Conservation (phyloP, 2,888 invertebrate genomes). For the Himalopsyche kuldschensis region DNA sequence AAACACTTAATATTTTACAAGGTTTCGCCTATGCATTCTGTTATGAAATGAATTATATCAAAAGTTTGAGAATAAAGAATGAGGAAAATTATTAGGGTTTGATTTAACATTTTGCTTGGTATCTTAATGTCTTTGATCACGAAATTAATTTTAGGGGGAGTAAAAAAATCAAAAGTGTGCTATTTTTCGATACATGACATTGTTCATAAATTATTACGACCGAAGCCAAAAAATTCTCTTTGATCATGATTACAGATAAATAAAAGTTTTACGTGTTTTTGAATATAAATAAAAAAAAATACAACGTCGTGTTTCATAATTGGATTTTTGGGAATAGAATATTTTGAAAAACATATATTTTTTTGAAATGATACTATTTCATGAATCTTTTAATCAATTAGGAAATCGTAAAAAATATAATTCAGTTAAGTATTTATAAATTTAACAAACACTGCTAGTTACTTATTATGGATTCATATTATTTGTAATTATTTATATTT, state of each 20-base stretch:
- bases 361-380: too few species aligned
- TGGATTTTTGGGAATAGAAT: too few species aligned
- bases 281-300: neutral
- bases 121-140: slow-evolving; percentile 20
- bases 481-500: too few species aligned
- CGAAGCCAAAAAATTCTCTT: neutral
- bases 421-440: too few species aligned
- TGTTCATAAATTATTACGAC: neutral
- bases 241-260: neutral
- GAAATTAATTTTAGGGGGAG: slow-evolving; percentile 22
- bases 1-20: neutral
- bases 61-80: neutral
- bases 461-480: too few species aligned
- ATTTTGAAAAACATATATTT: too few species aligned
- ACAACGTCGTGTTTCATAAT: neutral
- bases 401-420: too few species aligned
- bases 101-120: neutral
- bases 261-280: neutral
- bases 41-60: neutral
- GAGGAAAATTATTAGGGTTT: neutral
- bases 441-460: too few species aligned
- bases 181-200: slow-evolving; percentile 21
- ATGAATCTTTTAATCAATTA: too few species aligned
- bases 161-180: slow-evolving; percentile 16
- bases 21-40: neutral